phyloP scores from a whole-genome alignment of 2,888 invertebrate species.

The Drosophila gaucha region DNA sequence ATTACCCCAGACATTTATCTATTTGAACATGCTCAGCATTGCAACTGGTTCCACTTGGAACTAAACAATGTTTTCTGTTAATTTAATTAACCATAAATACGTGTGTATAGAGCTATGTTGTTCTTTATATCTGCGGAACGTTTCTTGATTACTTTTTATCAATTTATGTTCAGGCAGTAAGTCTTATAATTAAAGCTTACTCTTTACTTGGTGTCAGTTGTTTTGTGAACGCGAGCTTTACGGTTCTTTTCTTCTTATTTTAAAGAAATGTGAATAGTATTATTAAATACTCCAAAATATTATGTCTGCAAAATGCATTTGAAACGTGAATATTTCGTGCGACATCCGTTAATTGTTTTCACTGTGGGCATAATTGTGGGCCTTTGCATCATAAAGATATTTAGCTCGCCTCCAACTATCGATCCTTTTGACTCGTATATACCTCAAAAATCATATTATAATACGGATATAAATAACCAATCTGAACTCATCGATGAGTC shows the following conservation, averaged over 20 bases:
- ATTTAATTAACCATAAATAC: background rate
- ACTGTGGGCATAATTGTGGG: background rate
- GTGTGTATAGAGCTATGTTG: background rate
- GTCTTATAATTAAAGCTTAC: background rate
- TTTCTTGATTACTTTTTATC: conserved; percentile 1
- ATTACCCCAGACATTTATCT: background rate
- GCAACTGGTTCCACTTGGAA: background rate
- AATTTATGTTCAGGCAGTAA: background rate
- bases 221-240: background rate
- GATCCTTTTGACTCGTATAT: conserved; percentile 1
- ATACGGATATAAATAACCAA: background rate
- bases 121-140: background rate
- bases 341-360: background rate
- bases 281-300: background rate
- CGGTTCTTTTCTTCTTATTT: background rate
- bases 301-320: background rate
- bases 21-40: background rate
- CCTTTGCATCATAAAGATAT: background rate
- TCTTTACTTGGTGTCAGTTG: background rate
- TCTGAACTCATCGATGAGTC: background rate
- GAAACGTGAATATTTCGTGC: conserved; percentile 5
- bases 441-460: background rate
- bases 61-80: background rate
- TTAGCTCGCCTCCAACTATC: background rate
- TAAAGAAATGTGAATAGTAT: background rate